Evolutionary conservation across 2,797 vertebrate genomes (phyloP).

Genomic region (Poecilia gillii): DNA sequence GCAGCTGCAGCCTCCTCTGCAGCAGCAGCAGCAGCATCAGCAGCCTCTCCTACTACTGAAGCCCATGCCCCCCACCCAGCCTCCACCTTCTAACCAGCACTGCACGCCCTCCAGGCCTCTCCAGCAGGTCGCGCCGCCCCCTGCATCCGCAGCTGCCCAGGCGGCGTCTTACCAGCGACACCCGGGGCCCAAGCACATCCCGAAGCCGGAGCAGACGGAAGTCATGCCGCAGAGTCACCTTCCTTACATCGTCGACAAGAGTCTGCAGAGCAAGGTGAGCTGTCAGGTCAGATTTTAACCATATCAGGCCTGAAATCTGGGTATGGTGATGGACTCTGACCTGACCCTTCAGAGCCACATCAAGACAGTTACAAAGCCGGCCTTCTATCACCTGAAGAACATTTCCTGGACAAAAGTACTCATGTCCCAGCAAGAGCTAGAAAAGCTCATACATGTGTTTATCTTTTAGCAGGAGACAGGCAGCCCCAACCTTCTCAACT

Average conservation of each 20-base stretch:
- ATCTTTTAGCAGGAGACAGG: slow-evolving; percentile 72
- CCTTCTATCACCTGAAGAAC: too few relatives aligned
- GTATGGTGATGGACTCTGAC: too few relatives aligned
- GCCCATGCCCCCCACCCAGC: slow-evolving; percentile 80
- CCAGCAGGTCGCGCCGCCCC: slow-evolving; percentile 83
- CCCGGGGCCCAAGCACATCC: slow-evolving; percentile 72
- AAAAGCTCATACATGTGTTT: too few relatives aligned
- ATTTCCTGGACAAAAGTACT: too few relatives aligned
- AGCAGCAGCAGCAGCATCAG: slow-evolving; percentile 75
- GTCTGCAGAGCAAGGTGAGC: slow-evolving; percentile 81
- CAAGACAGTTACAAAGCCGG: too few relatives aligned
- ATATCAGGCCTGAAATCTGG: too few relatives aligned
- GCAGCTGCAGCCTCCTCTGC: slow-evolving; percentile 65
- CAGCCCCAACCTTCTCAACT: slow-evolving; percentile 81
- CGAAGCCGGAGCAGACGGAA: slow-evolving; percentile 68
- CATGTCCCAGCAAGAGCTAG: too few relatives aligned
- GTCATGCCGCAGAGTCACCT: slow-evolving; percentile 72
- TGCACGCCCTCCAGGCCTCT: slow-evolving; percentile 81
- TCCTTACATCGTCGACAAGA: slow-evolving; percentile 82
- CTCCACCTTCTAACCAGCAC: slow-evolving; percentile 79
- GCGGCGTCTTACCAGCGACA: slow-evolving; percentile 76
- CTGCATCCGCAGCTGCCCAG: slow-evolving; percentile 58
- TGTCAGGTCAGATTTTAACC: neutral
- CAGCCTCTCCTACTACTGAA: slow-evolving; percentile 79
- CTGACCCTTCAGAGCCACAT: too few relatives aligned